Conservation (phyloP, 2,888 invertebrate species). For the Melanostoma mellinum region DNA sequence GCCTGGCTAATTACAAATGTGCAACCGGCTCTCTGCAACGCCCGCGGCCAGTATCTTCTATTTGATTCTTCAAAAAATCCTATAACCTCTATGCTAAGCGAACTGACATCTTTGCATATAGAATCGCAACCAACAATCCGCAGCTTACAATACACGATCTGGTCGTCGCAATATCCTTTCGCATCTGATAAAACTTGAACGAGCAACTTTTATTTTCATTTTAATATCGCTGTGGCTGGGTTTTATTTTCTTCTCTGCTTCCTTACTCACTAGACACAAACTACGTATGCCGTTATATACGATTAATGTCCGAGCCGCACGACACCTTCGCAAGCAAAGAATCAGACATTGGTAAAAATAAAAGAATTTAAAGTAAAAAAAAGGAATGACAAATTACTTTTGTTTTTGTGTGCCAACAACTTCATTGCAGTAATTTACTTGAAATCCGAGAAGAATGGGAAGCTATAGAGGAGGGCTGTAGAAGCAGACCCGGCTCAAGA, state of each 20-base stretch:
- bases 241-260: neutral
- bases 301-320: conserved; percentile 62
- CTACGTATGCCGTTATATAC: conserved; percentile 55
- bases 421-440: conserved; percentile 65
- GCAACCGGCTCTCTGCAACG: conserved; percentile 57
- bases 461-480: conserved; percentile 3
- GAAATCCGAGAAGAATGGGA: conserved; percentile 11
- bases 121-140: neutral
- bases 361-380: conserved; percentile 3
- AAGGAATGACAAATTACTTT: conserved; percentile 39
- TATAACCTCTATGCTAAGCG: conserved; percentile 23
- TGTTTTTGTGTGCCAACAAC: conserved; percentile 66
- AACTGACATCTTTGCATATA: neutral
- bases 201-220: conserved; percentile 67
- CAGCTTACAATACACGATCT: neutral
- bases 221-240: conserved; percentile 32
- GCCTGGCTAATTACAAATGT: conserved; percentile 68
- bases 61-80: conserved; percentile 31
- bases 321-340: conserved; percentile 34
- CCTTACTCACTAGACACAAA: conserved; percentile 1
- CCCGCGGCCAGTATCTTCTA: conserved; percentile 39
- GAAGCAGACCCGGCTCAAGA: neutral
- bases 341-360: neutral
- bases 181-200: conserved; percentile 62
- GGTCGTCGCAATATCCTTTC: conserved; percentile 36